These are phyloP conservation scores for Drosophila yakuba DNA, from an alignment of 1,140 invertebrate genomes.

Conservation along the genomic window DNA sequence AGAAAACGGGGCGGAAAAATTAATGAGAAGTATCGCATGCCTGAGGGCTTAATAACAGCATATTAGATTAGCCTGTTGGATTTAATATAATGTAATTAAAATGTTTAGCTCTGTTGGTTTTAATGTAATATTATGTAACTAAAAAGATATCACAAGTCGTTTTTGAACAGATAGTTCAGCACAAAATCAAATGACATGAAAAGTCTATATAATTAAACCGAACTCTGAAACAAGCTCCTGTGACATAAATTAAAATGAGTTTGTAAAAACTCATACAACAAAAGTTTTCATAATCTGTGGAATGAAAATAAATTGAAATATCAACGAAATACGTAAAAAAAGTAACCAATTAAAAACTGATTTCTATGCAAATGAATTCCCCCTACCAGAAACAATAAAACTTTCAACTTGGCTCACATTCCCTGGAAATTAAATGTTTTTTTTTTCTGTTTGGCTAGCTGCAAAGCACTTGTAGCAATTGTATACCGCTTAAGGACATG, in stretches of 20 bases:
- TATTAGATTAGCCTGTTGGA: no score
- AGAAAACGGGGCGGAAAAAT: neutral
- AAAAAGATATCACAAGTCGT: no score
- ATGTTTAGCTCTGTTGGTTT: no score
- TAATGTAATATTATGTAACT: no score
- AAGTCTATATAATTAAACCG: no score
- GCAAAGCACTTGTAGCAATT: conserved; percentile 51
- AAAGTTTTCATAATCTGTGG: neutral
- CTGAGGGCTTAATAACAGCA: neutral
- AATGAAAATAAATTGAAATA: neutral
- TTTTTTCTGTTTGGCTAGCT: conserved; percentile 1
- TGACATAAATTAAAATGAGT: no score
- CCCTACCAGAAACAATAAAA: neutral
- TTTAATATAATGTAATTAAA: no score
- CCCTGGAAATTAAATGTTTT: conserved; percentile 22
- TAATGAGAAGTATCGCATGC: neutral
- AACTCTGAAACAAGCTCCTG: no score
- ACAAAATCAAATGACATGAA: no score
- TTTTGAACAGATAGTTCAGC: no score
- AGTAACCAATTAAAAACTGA: conserved; percentile 6
- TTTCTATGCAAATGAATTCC: neutral
- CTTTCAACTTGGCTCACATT: conserved; percentile 5
- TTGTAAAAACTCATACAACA: no score
- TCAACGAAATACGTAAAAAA: neutral
- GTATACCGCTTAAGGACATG: conserved; percentile 33